Percentiles rank a stretch among this genome's conserved stretches.
phyloP scores from a whole-genome alignment of 2,113 vertebrate genomes.

The Campylorhamphus procurvoides region DNA sequence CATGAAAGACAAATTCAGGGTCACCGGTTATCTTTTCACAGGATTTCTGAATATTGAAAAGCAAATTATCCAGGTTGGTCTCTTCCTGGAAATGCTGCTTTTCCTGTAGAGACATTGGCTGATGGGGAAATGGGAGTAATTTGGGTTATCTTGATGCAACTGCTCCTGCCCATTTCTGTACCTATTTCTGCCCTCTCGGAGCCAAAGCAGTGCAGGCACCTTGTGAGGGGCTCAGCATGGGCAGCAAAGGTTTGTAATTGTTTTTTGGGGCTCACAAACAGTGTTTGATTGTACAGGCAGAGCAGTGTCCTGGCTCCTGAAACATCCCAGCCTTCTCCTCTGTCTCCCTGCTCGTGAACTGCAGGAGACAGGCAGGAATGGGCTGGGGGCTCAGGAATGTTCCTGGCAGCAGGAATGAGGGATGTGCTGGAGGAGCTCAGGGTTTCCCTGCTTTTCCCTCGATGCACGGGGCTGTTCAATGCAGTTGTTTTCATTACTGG shows the following conservation, averaged over 20 bases:
- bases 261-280: neutral
- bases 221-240: neutral
- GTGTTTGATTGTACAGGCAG: neutral
- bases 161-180: neutral
- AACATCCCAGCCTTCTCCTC: neutral
- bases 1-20: neutral
- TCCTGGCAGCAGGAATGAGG: neutral
- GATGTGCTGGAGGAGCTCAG: neutral
- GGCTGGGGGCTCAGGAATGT: rapidly evolving
- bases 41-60: neutral
- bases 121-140: neutral
- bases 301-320: too few species aligned
- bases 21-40: neutral
- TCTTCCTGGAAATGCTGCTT: neutral
- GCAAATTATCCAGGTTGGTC: neutral
- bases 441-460: neutral
- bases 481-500: neutral
- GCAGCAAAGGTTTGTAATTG: neutral
- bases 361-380: neutral
- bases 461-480: neutral
- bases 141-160: neutral
- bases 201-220: neutral
- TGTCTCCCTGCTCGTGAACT: neutral
- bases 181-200: neutral
- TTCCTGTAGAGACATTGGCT: neutral